phyloP scores from a whole-genome alignment of 2,888 invertebrate genomes.

The Tethea ocularis region DNA sequence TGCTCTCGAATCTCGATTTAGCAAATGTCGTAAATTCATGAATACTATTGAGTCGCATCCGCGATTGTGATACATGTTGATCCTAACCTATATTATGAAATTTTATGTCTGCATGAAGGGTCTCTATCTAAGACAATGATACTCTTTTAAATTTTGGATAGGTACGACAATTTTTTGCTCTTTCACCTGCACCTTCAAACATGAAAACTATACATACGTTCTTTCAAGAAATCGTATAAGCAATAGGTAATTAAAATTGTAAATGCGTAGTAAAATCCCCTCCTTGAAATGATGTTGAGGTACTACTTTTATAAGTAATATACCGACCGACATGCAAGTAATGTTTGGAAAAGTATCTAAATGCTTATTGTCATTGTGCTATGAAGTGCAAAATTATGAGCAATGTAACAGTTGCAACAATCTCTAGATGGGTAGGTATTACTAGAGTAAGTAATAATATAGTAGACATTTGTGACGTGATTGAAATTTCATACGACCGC shows the following conservation, averaged over 20 bases:
- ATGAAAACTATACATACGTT: too few relatives aligned
- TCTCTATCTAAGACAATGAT: too few relatives aligned
- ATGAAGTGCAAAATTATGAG: slow-evolving; percentile 2
- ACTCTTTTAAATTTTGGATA: too few relatives aligned
- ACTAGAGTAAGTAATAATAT: slow-evolving; percentile 34
- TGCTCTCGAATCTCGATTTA: too few relatives aligned
- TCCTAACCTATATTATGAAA: too few relatives aligned
- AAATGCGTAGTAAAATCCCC: background rate
- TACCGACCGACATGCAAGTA: background rate
- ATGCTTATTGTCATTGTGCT: background rate
- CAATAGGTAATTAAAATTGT: background rate
- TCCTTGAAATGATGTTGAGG: too few relatives aligned
- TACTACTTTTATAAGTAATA: background rate
- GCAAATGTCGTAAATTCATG: too few relatives aligned
- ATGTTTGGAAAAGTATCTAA: background rate
- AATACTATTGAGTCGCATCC: too few relatives aligned
- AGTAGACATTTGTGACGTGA: slow-evolving; percentile 43
- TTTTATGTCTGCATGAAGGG: too few relatives aligned
- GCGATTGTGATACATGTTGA: too few relatives aligned
- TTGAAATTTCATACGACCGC: slow-evolving; percentile 56
- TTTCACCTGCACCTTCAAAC: too few relatives aligned
- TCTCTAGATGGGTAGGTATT: slow-evolving; percentile 29
- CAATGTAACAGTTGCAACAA: slow-evolving; percentile 32
- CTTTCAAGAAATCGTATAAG: background rate
- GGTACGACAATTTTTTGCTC: too few relatives aligned